phyloP scores from a whole-genome alignment of 2,113 vertebrate genomes.

The Arizona elegans region DNA sequence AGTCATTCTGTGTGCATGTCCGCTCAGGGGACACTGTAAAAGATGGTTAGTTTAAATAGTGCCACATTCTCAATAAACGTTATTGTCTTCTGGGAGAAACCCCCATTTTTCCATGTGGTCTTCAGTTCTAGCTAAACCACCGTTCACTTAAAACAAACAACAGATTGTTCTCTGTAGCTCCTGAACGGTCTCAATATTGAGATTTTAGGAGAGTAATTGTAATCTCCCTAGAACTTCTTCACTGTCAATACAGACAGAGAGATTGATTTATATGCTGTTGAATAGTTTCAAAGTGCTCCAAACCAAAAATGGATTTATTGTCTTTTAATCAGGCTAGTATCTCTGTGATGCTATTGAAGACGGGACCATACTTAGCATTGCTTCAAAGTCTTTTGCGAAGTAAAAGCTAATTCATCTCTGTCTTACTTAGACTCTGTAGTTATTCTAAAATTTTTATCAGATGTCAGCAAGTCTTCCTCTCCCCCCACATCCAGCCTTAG shows the following conservation, averaged over 20 bases:
- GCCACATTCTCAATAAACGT: not conserved
- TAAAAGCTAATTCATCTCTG: not conserved
- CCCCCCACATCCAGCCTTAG: not conserved
- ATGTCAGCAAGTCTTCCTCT: not conserved
- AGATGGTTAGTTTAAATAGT: not conserved
- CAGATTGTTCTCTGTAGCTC: not conserved
- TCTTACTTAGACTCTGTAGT: not conserved
- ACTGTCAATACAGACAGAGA: not conserved
- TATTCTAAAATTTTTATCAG: not conserved
- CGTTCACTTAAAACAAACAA: not conserved
- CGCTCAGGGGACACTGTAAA: not conserved
- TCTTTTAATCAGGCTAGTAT: not conserved
- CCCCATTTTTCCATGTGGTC: not conserved
- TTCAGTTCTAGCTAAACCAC: not conserved
- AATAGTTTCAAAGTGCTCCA: not conserved
- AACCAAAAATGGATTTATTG: not conserved
- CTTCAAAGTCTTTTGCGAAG: not conserved
- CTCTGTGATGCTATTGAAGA: not conserved
- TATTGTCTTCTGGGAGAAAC: not conserved
- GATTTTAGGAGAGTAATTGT: not conserved
- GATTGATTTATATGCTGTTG: not conserved
- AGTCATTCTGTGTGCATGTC: not conserved
- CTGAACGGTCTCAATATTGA: not conserved
- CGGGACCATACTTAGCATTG: not conserved
- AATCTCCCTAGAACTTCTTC: not conserved